These are phyloP conservation scores for Arbacia lixula DNA, from an alignment of 53 echinoderm and acorn worm genomes.

Conservation along the genomic window DNA sequence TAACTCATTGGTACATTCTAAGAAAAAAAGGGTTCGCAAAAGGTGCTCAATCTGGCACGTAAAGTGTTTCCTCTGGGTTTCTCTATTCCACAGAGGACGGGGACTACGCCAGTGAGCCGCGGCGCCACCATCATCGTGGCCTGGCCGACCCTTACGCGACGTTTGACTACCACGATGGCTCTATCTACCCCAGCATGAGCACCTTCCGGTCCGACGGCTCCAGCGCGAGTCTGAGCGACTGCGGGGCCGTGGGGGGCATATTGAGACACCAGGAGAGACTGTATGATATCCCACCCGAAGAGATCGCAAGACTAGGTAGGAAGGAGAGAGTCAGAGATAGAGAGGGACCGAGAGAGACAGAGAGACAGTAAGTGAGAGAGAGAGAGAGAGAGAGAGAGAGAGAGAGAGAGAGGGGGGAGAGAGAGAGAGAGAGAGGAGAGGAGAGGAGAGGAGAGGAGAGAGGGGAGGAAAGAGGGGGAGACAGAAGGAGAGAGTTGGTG, in stretches of 20 bases:
- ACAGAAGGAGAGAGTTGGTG: too few relatives aligned
- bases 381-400: too few relatives aligned
- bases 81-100: slow-evolving; percentile 10
- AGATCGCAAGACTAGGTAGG: slow-evolving; percentile 37
- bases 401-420: too few relatives aligned
- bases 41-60: background rate
- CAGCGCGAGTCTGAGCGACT: slow-evolving; percentile 71
- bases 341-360: too few relatives aligned
- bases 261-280: slow-evolving; percentile 52
- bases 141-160: slow-evolving; percentile 78
- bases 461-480: too few relatives aligned
- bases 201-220: slow-evolving; percentile 82
- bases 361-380: too few relatives aligned
- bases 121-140: slow-evolving; percentile 41
- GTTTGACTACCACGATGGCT: slow-evolving; percentile 74
- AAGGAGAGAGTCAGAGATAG: too few relatives aligned
- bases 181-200: slow-evolving; percentile 78
- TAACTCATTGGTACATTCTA: too few relatives aligned
- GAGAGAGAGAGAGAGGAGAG: too few relatives aligned
- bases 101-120: slow-evolving; percentile 40
- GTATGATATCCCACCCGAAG: slow-evolving; percentile 80
- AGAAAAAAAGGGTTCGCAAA: background rate
- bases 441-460: too few relatives aligned
- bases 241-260: slow-evolving; percentile 44
- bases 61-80: background rate